Base-by-base conservation (phyloP, 2,888 invertebrate genomes). In the Nomada ferruginata region DNA sequence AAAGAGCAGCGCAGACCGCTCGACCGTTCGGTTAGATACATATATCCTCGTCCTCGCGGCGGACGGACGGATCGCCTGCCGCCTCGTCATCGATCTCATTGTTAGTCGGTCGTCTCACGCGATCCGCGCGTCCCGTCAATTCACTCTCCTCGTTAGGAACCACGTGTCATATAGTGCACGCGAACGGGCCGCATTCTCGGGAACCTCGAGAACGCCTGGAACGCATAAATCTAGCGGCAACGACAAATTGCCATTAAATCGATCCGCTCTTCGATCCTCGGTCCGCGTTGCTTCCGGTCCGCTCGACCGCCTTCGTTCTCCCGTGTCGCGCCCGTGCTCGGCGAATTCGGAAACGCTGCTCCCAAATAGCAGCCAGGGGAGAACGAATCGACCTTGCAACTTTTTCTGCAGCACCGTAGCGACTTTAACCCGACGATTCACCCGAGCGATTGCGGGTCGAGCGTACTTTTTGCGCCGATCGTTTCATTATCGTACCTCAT, bases 11-110 rank as follows among this genome's bases (percentile, higher is more conserved):
- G 79, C 76, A 82, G 86, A 87, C 29, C 60, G 26, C 10, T 29
- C 72, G 73, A 55, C 63, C 81, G 52, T 20, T 63, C 70, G 68
- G 53, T 36, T 7, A 36, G 36, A 36, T 36, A 36, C 5, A 69
- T 80, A 71, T 71, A 55, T 42, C 60, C 59, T 70, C 71, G 75
- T 68, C 68, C 72, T 53, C 42, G 64, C 15, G 50, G 23, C 59
- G 66, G 50, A 42, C 44, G 57, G 50, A 57, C 63, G 76, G 61
- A 74, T 89, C 85, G 84, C 87, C 89, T 89, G 89, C 87, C 85
- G 79, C 87, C 86, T 88, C 91, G 84, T 90, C 91, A 91, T 91
- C 89, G 90, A 91, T 91, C 90, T 90, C 83, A 81, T 86, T 83
- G 87, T 85, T 83, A 82, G 85, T 83, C 89, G 87, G 69, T 79